These are phyloP conservation scores for Crossoptilon crossoptilon DNA, from an alignment of 2,797 vertebrate species.

Conservation along the genomic window DNA sequence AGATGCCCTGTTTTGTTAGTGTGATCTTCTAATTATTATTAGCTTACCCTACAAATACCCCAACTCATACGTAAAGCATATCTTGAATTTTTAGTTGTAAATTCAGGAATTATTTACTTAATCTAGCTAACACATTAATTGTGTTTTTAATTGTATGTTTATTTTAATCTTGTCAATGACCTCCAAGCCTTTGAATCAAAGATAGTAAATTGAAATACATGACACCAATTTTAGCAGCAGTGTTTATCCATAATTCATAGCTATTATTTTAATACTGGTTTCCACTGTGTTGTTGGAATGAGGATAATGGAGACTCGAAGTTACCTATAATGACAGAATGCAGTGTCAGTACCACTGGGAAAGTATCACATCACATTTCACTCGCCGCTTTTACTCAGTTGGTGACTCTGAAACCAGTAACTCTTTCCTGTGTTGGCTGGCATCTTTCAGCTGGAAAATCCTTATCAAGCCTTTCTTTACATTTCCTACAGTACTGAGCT, in stretches of 20 bases:
- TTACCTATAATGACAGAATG: background rate
- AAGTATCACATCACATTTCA: background rate
- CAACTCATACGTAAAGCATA: background rate
- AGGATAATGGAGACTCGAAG: background rate
- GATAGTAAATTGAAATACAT: background rate
- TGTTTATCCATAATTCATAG: background rate
- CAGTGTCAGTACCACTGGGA: background rate
- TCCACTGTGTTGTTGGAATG: background rate
- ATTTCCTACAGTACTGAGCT: background rate
- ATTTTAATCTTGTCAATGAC: conserved; percentile 1
- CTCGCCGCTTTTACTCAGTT: background rate
- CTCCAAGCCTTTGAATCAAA: background rate
- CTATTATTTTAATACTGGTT: background rate
- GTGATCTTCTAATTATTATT: background rate
- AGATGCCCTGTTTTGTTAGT: background rate
- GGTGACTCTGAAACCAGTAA: background rate
- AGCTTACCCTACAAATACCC: background rate
- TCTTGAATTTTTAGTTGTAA: background rate
- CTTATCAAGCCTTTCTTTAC: background rate
- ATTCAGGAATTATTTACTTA: background rate
- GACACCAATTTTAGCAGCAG: background rate
- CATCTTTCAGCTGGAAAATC: background rate
- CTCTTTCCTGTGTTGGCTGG: background rate
- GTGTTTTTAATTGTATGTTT: background rate
- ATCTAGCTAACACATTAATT: background rate